phyloP scores from a whole-genome alignment of 2,888 invertebrate genomes.

The Odontocolon sp. region DNA sequence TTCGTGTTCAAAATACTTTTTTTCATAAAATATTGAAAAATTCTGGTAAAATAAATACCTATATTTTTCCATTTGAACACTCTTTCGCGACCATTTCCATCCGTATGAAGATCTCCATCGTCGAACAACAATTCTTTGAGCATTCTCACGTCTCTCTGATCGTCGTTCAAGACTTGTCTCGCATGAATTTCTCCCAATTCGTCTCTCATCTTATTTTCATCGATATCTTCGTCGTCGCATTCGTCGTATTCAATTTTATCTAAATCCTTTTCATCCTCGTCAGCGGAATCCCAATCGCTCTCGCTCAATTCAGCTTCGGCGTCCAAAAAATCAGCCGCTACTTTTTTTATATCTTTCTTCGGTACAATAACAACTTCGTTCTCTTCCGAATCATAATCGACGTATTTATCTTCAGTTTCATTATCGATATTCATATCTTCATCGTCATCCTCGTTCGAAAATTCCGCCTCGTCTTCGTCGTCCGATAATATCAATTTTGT shows the following conservation, averaged over 20 bases:
- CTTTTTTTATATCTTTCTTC: slow-evolving; percentile 80
- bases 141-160: slow-evolving; percentile 91
- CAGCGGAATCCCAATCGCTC: slow-evolving; percentile 94
- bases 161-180: slow-evolving; percentile 93
- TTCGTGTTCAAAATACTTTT: neutral
- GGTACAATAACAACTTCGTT: slow-evolving; percentile 85
- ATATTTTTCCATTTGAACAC: slow-evolving; percentile 94
- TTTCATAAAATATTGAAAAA: neutral
- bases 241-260: slow-evolving; percentile 92
- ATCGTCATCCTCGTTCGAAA: slow-evolving; percentile 78
- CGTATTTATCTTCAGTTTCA: slow-evolving; percentile 80
- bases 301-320: slow-evolving; percentile 96
- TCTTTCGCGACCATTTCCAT: slow-evolving; percentile 88
- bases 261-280: slow-evolving; percentile 91
- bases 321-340: slow-evolving; percentile 90
- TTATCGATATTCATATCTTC: slow-evolving; percentile 62
- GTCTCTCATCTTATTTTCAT: slow-evolving; percentile 88
- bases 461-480: slow-evolving; percentile 69
- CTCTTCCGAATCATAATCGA: slow-evolving; percentile 93
- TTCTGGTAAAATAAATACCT: slow-evolving; percentile 81
- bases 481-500: slow-evolving; percentile 74
- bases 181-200: slow-evolving; percentile 94
- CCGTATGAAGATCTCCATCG: slow-evolving; percentile 92
- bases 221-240: slow-evolving; percentile 92
- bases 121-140: slow-evolving; percentile 94